A percentile compares a stretch with the other conserved stretches of the same genome.
phyloP scores from a whole-genome alignment of 2,888 invertebrate genomes.

The Melanostoma scalare region DNA sequence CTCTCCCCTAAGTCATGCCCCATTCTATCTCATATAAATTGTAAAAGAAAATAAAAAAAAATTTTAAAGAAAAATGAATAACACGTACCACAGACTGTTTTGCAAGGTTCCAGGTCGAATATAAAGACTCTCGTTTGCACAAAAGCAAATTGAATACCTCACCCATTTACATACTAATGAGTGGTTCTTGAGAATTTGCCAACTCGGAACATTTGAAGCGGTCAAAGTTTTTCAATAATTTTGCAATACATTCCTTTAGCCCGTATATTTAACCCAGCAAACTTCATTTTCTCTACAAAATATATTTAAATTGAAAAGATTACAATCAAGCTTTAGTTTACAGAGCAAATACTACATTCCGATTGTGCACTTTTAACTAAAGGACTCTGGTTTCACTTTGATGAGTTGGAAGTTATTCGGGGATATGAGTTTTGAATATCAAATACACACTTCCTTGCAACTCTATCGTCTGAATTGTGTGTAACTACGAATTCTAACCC shows the following conservation, averaged over 20 bases:
- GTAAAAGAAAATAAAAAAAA: neutral
- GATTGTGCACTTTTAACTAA: slow-evolving; percentile 20
- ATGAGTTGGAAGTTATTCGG: neutral
- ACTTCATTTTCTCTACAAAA: neutral
- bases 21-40: neutral
- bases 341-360: neutral
- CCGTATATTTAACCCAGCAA: neutral
- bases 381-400: slow-evolving; percentile 6
- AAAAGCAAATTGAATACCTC: slow-evolving; percentile 38
- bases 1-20: no score
- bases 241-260: neutral
- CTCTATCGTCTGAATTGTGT: neutral
- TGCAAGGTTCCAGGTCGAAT: slow-evolving; percentile 16
- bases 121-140: neutral
- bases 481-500: slow-evolving; percentile 1
- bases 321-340: slow-evolving; percentile 36
- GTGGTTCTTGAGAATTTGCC: slow-evolving; percentile 31
- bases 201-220: slow-evolving; percentile 19
- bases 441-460: slow-evolving; percentile 10
- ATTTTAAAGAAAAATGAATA: neutral
- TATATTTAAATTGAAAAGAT: slow-evolving; percentile 21
- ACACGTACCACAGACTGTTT: neutral
- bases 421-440: slow-evolving; percentile 4
- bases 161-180: slow-evolving; percentile 48
- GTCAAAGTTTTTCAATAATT: slow-evolving; percentile 49